Conservation (phyloP, 1,140 invertebrate species). For the Heliconius melpomene region DNA sequence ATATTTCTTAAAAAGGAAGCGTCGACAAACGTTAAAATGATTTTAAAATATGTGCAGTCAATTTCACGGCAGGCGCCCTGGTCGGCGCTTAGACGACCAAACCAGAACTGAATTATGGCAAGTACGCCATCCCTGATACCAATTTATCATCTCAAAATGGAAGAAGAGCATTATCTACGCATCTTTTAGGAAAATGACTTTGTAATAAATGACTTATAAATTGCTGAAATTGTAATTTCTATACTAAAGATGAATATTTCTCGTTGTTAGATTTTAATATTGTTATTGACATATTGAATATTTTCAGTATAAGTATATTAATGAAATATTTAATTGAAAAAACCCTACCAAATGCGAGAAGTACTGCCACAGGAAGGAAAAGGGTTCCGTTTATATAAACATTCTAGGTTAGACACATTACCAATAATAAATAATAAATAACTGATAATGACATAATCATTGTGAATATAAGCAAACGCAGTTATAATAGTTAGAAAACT, state of each 20-base stretch:
- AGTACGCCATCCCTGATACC: constrained; percentile 40
- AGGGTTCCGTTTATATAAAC: no score
- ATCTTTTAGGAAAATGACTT: constrained; percentile 30
- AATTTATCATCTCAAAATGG: constrained; percentile 38
- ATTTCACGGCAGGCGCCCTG: constrained; percentile 64
- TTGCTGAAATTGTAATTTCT: not conserved
- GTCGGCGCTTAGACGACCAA: constrained; percentile 44
- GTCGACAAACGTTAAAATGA: constrained; percentile 55
- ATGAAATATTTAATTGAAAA: no score
- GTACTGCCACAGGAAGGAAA: no score
- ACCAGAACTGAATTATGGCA: constrained; percentile 57
- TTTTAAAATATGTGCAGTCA: constrained; percentile 74
- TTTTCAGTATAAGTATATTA: no score
- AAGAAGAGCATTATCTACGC: constrained; percentile 36
- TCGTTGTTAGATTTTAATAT: not conserved
- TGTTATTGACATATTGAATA: no score
- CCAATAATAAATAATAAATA: no score
- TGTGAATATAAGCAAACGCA: not conserved
- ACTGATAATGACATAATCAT: not conserved
- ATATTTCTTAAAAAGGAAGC: constrained; percentile 15
- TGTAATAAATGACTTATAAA: constrained; percentile 27
- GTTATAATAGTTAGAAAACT: constrained; percentile 40
- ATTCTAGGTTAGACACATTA: no score
- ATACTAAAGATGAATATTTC: not conserved
- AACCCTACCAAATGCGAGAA: no score